Conservation (phyloP, 2,113 vertebrate species). For the Myocastor coypus region DNA sequence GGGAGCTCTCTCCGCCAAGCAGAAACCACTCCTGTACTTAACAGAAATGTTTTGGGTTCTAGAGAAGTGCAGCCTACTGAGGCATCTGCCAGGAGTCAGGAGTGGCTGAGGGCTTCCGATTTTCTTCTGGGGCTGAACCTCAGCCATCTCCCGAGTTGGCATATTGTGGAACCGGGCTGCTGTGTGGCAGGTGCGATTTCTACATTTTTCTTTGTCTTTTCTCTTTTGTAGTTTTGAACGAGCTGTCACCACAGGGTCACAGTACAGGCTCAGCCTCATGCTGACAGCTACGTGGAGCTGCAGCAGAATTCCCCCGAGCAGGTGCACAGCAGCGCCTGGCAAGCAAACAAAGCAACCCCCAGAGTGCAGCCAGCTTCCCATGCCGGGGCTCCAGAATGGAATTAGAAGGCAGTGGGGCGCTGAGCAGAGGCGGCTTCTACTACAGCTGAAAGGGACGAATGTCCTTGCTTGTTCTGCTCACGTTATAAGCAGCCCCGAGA, state of each 20-base stretch:
- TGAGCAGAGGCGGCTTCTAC: constrained; percentile 19
- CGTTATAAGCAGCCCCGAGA: not conserved
- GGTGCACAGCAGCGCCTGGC: constrained; percentile 79
- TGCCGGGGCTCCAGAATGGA: constrained; percentile 62
- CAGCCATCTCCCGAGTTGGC: not conserved
- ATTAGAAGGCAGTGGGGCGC: not conserved
- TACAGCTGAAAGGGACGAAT: constrained; percentile 17
- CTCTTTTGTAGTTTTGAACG: constrained; percentile 82
- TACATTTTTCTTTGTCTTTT: constrained; percentile 67
- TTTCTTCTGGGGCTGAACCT: not conserved
- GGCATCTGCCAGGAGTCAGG: not conserved
- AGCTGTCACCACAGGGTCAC: constrained; percentile 86
- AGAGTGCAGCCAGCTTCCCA: constrained; percentile 68
- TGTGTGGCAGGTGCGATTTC: constrained; percentile 56
- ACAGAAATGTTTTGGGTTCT: constrained; percentile 15
- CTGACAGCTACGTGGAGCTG: constrained; percentile 85
- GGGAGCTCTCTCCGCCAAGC: not conserved
- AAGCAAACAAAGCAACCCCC: constrained; percentile 71
- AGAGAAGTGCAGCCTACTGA: not conserved
- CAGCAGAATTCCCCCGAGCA: constrained; percentile 83
- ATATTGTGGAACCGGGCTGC: constrained; percentile 18
- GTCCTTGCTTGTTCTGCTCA: constrained; percentile 9
- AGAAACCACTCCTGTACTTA: not conserved
- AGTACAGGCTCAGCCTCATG: constrained; percentile 85
- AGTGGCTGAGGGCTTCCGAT: not conserved